phyloP scores from a whole-genome alignment of 1,140 invertebrate species.

The Musca vetustissima region DNA sequence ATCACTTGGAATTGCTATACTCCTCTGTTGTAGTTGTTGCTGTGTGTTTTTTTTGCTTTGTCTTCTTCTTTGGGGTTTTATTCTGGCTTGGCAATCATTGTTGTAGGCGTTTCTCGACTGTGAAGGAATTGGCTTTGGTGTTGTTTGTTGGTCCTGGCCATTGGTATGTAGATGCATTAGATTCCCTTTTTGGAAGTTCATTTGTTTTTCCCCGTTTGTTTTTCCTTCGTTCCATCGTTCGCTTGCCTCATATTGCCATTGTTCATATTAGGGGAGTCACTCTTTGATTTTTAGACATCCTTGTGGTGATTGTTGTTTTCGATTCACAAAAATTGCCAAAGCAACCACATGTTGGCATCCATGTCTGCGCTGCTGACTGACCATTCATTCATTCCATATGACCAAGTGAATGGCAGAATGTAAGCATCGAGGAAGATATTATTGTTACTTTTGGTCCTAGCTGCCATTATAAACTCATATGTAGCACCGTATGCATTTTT shows the following conservation, averaged over 20 bases:
- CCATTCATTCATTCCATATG: too few relatives aligned
- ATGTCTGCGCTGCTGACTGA: not conserved
- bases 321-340: slow-evolving; percentile 12
- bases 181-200: not conserved
- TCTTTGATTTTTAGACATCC: not conserved
- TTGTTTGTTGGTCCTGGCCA: too few relatives aligned
- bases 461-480: too few relatives aligned
- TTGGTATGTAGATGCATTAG: too few relatives aligned
- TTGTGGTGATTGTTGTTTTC: not conserved
- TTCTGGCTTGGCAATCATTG: not conserved
- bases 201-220: not conserved
- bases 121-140: too few relatives aligned
- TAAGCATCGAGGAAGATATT: too few relatives aligned
- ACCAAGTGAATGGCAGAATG: too few relatives aligned
- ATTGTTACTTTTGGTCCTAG: too few relatives aligned
- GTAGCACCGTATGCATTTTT: too few relatives aligned
- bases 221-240: not conserved
- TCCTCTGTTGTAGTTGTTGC: too few relatives aligned
- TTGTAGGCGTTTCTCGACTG: too few relatives aligned
- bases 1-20: too few relatives aligned
- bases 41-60: not conserved
- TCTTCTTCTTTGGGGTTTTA: not conserved
- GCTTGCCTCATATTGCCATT: not conserved
- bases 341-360: slow-evolving; percentile 18
- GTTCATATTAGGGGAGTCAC: slow-evolving; percentile 7